These are phyloP conservation scores for Mormyrus lacerda DNA, from an alignment of 2,113 vertebrate species.

Conservation along the genomic window DNA sequence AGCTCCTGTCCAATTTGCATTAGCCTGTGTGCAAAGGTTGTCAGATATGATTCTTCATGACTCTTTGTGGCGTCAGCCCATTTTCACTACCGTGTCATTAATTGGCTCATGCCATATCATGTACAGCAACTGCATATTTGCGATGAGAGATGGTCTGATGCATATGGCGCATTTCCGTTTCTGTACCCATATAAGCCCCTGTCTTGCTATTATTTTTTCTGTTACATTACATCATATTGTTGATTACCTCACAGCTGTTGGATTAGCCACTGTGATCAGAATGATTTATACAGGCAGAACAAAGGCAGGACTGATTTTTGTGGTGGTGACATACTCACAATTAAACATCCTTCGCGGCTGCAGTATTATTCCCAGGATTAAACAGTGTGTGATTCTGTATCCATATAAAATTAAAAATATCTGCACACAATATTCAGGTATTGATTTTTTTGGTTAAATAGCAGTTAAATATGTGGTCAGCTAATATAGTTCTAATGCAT, in stretches of 20 bases:
- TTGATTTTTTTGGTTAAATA: not conserved
- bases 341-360: not conserved
- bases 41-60: not conserved
- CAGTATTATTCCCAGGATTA: not conserved
- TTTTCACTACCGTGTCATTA: not conserved
- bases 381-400: not conserved
- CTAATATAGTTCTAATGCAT: not conserved
- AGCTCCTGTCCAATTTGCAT: slow-evolving; percentile 27
- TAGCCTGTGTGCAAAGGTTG: slow-evolving; percentile 6
- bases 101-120: not conserved
- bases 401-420: not conserved
- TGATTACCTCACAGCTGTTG: not conserved
- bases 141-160: not conserved
- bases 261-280: not conserved
- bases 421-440: not conserved
- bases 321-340: not conserved
- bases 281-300: not conserved
- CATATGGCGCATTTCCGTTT: not conserved
- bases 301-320: not conserved
- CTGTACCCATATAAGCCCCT: not conserved
- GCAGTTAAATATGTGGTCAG: not conserved
- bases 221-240: not conserved
- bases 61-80: not conserved
- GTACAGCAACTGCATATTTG: not conserved
- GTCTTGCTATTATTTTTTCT: not conserved